Evolutionary conservation across 2,113 vertebrate species (phyloP), one percentile per base, ranked within the genome.

Genomic region (Anarrhichthys ocellatus): DNA sequence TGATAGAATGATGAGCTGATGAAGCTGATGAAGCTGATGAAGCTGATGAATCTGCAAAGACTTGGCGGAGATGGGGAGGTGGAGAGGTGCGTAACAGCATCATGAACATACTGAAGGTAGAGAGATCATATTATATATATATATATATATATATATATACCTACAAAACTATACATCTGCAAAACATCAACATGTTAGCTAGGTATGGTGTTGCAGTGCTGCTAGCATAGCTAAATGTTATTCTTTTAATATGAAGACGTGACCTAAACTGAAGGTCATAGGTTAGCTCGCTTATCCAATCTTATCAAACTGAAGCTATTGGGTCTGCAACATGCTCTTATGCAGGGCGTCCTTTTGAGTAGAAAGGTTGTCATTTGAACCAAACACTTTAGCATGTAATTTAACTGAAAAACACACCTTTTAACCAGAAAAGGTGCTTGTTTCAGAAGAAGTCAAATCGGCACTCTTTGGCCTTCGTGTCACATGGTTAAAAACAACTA

Each of bases 401-500:
- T 75, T 75, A 58, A 67, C 61, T 14, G 44, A 71, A 71, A 62
- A 70, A 36, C 32, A 34, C 72, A 66, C 36, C 61, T 73, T 34
- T 48, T 27, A 64, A 66, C 44, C 32, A 7, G 17, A 59, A 42
- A 72, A 54, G 44, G 34, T 38, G 52, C n/a, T 63, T 68, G 65
- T 65, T 54, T 59, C 15, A 9, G 34, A 27, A 9, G 22, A 75
- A 77, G 77, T 20, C 67, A 77, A 73, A 79, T 27, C 56, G 56
- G 62, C 48, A 71, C 8, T 56, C 2, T 13, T 77, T 27, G 32
- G 38, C 36, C 67, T 80, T 15, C 22, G 24, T 48, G 61, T 42
- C 62, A 68, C 34, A n/a, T 61, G 38, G 50, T 71, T 48, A 65
- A 73, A 83, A 76, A 67, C 69, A 75, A 59, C 73, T 63, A 8